Base-by-base conservation (phyloP, 1,140 invertebrate species). In the Dolichoris vasculosae region DNA sequence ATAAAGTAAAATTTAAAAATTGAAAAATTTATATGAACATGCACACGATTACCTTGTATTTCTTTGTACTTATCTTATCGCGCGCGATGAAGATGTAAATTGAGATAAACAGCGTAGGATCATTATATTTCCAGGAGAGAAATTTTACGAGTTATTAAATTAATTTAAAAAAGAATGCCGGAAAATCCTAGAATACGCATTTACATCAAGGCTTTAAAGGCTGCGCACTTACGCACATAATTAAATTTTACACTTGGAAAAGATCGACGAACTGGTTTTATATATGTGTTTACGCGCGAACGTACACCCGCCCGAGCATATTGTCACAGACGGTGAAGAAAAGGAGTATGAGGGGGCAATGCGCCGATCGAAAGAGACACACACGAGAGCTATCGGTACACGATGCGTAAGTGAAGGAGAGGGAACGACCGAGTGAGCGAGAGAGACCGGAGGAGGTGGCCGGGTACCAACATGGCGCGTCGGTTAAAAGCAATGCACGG, bases 401-500 rank as follows among this genome's bases (percentile, higher is more conserved):
- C 46, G 46, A 55, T 77, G n/a, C 75, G 75, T 51, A 77, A 48
- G 15, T 38, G 23, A 46, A 43, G 20, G 73, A 75, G 43, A 75
- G 40, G n/a, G 73, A 75, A 48, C 8, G 30, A 8, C n/a, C 32
- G 35, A 26, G 43, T n/a, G 35, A 35, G 82, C 8, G 40, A 30
- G 73, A 46, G 73, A n/a, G 43, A 26, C n/a, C 32, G 38, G 71
- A 76, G 82, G 71, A 43, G 73, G 59, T 48, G 73, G 43, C 6
- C 43, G 26, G 82, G 69, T 80, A 82, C 67, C 80, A 82, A 82
- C 67, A 82, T 84, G 83, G 83, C 76, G 83, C 48, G 30, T 84
- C 83, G 75, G 83, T 78, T 84, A 84, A 84, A 84, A 69, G 83
- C 83, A 84, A 84, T 84, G 83, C 46, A 64, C 83, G 71, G 43